Evolutionary conservation across 2,888 invertebrate genomes (phyloP), one percentile per base, ranked within the genome.

Genomic region (Drosophila neotestacea): DNA sequence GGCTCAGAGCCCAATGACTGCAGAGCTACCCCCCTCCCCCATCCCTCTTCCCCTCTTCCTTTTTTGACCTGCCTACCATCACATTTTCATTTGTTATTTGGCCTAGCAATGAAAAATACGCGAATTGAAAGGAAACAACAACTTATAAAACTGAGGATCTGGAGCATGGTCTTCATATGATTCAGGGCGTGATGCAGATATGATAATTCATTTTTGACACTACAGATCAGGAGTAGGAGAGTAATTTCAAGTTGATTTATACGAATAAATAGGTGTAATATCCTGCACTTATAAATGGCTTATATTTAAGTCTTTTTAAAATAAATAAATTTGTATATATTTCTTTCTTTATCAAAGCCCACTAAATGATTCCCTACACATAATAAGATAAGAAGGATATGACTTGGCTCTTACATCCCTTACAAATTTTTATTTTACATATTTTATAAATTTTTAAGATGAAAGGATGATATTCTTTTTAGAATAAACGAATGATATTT

Each of bases 101-200:
- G 54, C 39, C 41, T 38, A 70, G 67, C 78, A 67, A 73, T 77
- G 67, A 79, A 79, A 81, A 84, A 84, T 73, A 65, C 72, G 70
- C 73, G 73, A 77, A 77, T 55, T 70, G 58, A 69, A 66, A 71
- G 70, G 58, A 38, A 52, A 55, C 32, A 52, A 48, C 50, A 41
- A 34, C 46, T 36, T 7, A 11, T 9, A 38, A 30, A 10, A 27
- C n/a, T 38, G 34, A n/a, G 36, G 9, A 60, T 41, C 36, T 42
- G 16, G n/a, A n/a, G 34, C 44, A 44, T 9, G n/a, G 7, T 13
- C 27, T 27, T n/a, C 3, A 16, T 27, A 27, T 6, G 10, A 34
- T n/a, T 9, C 22, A 30, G 13, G 32, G 10, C 0, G n/a, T n/a
- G 16, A n/a, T n/a, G 38, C n/a, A n/a, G 28, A 30, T 47, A 34